Base-by-base conservation (phyloP, 2,113 vertebrate genomes). In the Procavia capensis region DNA sequence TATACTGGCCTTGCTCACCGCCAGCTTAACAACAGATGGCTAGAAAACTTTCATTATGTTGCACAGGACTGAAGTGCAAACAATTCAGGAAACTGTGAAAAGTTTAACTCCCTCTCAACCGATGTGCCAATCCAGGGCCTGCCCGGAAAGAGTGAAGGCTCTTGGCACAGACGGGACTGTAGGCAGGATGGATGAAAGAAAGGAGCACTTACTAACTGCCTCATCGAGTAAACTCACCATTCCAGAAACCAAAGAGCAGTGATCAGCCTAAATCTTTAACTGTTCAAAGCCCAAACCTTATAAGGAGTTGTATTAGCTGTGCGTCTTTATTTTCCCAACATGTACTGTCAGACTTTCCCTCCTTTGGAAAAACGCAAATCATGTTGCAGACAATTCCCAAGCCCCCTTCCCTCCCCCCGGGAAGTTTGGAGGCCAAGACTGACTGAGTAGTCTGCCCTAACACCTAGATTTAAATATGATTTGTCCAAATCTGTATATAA, bases 1-100 rank as follows among this genome's bases (percentile, higher is more conserved):
- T 99, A 99, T 98, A 98, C 98, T 98, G 98, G 99, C 98, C 98
- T 99, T 98, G 98, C 98, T 99, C 99, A 98, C 99, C 98, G 98
- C 99, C 99, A 99, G 99, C 99, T 99, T 99, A 98, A 99, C 99
- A 99, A 99, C 99, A 99, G 99, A 99, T 99, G 99, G 99, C 99
- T 98, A 98, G 98, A 99, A 99, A 99, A 98, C 99, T 99, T 99
- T 98, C 98, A 99, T 99, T 99, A 98, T 98, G 98, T 97, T 98
- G 98, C 98, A 98, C 96, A 98, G 98, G 95, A 98, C 97, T 98
- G 95, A 97, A 98, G 98, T 98, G 98, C 98, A 99, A 98, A 99
- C 98, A 98, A 98, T 98, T 97, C 97, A 97, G 97, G 98, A 98
- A 98, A 98, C 98, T 97, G 98, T 97, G 98, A 98, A 96, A 98